Percentiles rank a stretch among this genome's conserved stretches.
Evolutionary conservation across 2,797 vertebrate species (phyloP).

Genomic region (Scleropages formosus): DNA sequence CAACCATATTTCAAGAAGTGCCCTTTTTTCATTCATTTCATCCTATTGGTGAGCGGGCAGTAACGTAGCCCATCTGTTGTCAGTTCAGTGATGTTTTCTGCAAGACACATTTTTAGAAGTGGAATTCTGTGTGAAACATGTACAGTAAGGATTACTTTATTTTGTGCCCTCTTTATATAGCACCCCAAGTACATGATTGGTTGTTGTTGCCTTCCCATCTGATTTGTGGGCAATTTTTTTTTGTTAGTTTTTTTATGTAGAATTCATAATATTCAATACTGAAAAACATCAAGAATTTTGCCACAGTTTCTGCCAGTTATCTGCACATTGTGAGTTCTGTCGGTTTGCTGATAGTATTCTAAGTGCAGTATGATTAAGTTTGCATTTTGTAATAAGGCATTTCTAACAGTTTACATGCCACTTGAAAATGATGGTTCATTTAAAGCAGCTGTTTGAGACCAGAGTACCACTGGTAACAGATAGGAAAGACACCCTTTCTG

Average conservation of each 20-base stretch:
- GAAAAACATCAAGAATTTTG: not conserved
- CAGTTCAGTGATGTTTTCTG: not conserved
- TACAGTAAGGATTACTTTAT: not conserved
- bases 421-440: not conserved
- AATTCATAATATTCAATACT: not conserved
- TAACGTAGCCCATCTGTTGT: not conserved
- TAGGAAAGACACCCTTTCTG: too few relatives aligned
- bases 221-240: not conserved
- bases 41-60: constrained; percentile 27
- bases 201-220: not conserved
- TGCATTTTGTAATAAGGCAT: constrained; percentile 13
- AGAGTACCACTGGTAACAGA: too few relatives aligned
- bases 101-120: not conserved
- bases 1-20: constrained; percentile 41
- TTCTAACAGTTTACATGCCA: constrained; percentile 1
- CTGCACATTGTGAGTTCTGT: too few relatives aligned
- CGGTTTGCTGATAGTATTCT: not conserved
- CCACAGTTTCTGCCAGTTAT: not conserved
- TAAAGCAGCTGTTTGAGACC: too few relatives aligned
- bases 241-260: not conserved
- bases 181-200: not conserved
- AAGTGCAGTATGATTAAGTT: not conserved
- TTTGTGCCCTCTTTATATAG: not conserved
- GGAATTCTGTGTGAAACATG: not conserved
- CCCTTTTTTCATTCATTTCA: constrained; percentile 37